phyloP scores from a whole-genome alignment of 2,113 vertebrate species.

The Mus spicilegus region DNA sequence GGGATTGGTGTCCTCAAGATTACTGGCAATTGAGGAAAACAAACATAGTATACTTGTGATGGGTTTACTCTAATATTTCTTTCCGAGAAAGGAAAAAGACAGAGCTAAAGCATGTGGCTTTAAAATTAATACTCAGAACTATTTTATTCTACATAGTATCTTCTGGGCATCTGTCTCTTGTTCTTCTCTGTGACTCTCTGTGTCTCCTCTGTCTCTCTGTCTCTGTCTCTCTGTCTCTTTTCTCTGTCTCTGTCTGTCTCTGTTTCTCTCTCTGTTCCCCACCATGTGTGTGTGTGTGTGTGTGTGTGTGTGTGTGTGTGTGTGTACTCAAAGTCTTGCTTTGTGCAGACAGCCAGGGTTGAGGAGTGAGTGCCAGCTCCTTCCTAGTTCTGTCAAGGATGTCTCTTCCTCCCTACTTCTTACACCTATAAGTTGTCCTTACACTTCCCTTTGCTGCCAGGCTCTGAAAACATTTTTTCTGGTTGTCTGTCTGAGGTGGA shows the following conservation, averaged over 20 bases:
- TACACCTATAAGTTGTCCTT: background rate
- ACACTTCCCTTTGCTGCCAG: background rate
- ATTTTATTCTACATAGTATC: background rate
- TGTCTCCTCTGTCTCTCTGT: background rate
- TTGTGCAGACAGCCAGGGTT: background rate
- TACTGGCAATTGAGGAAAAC: background rate
- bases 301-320: background rate
- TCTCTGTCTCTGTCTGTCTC: background rate
- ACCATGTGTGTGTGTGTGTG: background rate
- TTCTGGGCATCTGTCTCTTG: background rate
- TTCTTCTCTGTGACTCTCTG: no score
- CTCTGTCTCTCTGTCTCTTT: background rate
- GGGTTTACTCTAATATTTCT: background rate
- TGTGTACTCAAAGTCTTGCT: background rate
- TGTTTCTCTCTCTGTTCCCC: background rate
- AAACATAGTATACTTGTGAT: background rate
- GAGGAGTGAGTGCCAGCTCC: no score
- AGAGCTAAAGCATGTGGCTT: background rate
- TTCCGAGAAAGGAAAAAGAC: background rate
- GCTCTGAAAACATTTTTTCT: conserved; percentile 4
- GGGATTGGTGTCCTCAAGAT: background rate
- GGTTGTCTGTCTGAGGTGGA: background rate
- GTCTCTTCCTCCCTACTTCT: background rate
- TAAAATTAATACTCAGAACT: background rate
- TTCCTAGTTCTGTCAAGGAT: background rate